Conservation (phyloP, 2,888 invertebrate genomes). For the Dermolepida albohirtum region DNA sequence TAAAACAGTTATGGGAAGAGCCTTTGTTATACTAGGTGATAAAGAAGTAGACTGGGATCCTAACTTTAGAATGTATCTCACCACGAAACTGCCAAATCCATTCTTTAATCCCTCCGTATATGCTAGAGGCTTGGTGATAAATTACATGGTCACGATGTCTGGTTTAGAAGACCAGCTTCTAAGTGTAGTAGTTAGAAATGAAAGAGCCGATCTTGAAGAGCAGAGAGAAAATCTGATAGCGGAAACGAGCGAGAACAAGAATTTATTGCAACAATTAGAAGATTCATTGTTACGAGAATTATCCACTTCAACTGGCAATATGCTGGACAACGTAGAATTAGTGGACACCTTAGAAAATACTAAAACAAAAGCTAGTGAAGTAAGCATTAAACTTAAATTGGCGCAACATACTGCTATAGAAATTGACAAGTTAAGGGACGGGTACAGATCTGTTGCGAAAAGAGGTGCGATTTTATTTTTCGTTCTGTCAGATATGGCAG, state of each 20-base stretch:
- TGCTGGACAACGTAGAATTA: conserved; percentile 91
- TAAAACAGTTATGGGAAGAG: conserved; percentile 79
- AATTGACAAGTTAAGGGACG: conserved; percentile 85
- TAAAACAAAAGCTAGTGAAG: conserved; percentile 87
- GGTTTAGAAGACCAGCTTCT: conserved; percentile 91
- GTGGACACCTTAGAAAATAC: conserved; percentile 89
- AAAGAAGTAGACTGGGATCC: conserved; percentile 92
- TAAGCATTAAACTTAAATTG: conserved; percentile 81
- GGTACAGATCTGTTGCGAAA: conserved; percentile 86
- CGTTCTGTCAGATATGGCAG: conserved; percentile 89
- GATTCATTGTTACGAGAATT: conserved; percentile 87
- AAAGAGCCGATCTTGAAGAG: conserved; percentile 88
- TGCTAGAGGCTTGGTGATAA: conserved; percentile 89
- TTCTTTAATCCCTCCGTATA: conserved; percentile 87
- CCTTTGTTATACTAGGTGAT: conserved; percentile 88
- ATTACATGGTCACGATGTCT: conserved; percentile 89
- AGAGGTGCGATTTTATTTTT: conserved; percentile 92
- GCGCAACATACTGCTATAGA: conserved; percentile 82
- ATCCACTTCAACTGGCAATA: conserved; percentile 89
- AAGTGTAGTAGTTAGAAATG: conserved; percentile 89
- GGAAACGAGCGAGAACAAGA: conserved; percentile 89
- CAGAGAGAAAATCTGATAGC: conserved; percentile 84
- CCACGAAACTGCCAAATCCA: conserved; percentile 91
- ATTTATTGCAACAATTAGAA: conserved; percentile 83
- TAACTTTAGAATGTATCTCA: conserved; percentile 88